Conservation (phyloP, 2,113 vertebrate species). For the Prionailurus bengalensis region DNA sequence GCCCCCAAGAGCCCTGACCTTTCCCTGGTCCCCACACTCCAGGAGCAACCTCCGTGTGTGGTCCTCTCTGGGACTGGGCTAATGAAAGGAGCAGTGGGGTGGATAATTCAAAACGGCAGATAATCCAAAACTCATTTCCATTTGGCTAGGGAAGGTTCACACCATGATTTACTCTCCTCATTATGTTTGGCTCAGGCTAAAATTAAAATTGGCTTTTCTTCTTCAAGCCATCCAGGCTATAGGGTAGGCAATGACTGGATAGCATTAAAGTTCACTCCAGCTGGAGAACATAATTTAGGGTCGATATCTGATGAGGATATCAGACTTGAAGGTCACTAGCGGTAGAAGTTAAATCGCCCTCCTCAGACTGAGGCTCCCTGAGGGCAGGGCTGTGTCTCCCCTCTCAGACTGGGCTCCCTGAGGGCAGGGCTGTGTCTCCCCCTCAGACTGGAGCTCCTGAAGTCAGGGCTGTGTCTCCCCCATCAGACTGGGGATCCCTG, state of each 20-base stretch:
- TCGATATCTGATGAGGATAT: not conserved
- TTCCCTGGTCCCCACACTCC: not conserved
- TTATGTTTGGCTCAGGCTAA: constrained; percentile 65
- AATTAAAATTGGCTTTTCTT: constrained; percentile 77
- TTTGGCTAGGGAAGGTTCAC: constrained; percentile 49
- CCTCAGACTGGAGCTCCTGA: not conserved
- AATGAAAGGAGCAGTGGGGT: constrained; percentile 41
- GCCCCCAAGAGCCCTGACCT: not conserved
- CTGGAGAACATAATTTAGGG: not conserved
- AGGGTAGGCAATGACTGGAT: not conserved
- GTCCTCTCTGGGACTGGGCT: not conserved
- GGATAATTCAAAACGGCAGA: constrained; percentile 67
- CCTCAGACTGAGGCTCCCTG: not conserved
- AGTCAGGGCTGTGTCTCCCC: fast-evolving
- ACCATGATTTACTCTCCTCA: constrained; percentile 74
- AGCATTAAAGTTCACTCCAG: not conserved
- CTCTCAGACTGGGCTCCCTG: not conserved
- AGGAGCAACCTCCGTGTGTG: not conserved
- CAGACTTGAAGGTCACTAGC: not conserved
- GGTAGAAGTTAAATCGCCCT: not conserved
- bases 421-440: not conserved
- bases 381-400: not conserved
- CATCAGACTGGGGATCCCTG: not conserved
- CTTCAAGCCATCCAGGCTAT: constrained; percentile 43
- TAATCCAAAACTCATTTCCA: constrained; percentile 71